Evolutionary conservation across 35 echinoderm and acorn worm species (phyloP).

Genomic region (Holothuria glaberrima): DNA sequence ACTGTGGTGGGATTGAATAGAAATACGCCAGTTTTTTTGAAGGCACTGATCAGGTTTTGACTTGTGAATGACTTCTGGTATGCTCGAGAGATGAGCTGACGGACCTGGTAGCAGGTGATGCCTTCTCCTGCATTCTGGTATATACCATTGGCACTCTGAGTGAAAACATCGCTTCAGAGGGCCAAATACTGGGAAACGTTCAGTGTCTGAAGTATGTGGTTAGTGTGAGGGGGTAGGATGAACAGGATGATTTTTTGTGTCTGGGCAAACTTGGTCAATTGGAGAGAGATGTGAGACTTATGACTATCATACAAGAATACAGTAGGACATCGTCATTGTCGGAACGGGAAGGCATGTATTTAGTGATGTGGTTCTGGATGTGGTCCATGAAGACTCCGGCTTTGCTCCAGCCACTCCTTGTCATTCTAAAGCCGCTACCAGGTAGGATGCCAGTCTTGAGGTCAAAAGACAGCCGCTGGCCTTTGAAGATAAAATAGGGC

Average conservation of each 20-base stretch:
- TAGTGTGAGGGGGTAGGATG: conserved; percentile 57
- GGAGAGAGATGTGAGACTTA: conserved; percentile 30
- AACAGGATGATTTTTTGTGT: conserved; percentile 30
- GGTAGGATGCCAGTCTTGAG: conserved; percentile 48
- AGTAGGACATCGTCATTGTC: conserved; percentile 31
- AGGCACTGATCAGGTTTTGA: neutral
- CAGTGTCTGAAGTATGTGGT: conserved; percentile 49
- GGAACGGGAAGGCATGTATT: neutral
- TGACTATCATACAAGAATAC: conserved; percentile 69
- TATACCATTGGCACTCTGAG: conserved; percentile 36
- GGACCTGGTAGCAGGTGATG: conserved; percentile 1
- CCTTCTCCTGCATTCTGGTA: conserved; percentile 10
- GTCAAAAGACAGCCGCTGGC: neutral
- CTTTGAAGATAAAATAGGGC: conserved; percentile 69
- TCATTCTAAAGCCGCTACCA: conserved; percentile 51
- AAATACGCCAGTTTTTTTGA: conserved; percentile 16
- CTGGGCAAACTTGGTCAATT: conserved; percentile 34
- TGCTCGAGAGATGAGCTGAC: neutral
- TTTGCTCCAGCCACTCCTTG: conserved; percentile 60
- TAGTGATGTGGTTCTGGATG: conserved; percentile 46
- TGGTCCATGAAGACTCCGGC: conserved; percentile 47
- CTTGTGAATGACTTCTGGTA: neutral
- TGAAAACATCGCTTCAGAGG: conserved; percentile 57
- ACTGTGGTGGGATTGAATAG: neutral
- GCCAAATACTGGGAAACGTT: conserved; percentile 29